These are phyloP conservation scores for Gallinago stenura DNA, from an alignment of 2,797 vertebrate genomes.

Conservation along the genomic window DNA sequence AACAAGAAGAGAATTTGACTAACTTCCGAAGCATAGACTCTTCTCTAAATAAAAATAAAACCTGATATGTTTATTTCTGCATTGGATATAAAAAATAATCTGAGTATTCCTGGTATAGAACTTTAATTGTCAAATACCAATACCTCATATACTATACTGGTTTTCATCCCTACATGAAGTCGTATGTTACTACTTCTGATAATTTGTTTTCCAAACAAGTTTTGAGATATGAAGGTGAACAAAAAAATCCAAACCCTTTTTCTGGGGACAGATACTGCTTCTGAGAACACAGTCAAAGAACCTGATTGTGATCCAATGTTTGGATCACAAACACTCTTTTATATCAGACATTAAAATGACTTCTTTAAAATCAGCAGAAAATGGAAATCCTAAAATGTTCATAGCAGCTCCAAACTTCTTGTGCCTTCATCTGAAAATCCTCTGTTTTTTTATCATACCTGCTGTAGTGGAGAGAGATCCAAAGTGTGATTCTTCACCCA, in stretches of 20 bases:
- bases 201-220: background rate
- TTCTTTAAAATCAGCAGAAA: background rate
- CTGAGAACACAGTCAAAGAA: background rate
- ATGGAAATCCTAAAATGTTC: background rate
- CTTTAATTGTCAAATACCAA: too few species aligned
- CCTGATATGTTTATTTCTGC: background rate
- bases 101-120: too few species aligned
- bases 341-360: background rate
- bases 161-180: background rate
- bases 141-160: too few species aligned
- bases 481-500: background rate
- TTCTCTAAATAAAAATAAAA: background rate
- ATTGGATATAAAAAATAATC: background rate
- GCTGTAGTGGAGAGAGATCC: background rate
- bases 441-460: background rate
- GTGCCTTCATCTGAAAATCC: background rate
- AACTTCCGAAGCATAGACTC: background rate
- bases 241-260: background rate
- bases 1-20: background rate
- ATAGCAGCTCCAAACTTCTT: background rate
- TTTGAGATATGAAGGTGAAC: background rate
- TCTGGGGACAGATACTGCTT: fast-evolving
- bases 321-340: background rate
- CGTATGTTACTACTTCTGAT: background rate
- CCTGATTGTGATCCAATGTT: background rate